phyloP scores from a whole-genome alignment of 2,888 invertebrate genomes.

The Athetis lepigone region DNA sequence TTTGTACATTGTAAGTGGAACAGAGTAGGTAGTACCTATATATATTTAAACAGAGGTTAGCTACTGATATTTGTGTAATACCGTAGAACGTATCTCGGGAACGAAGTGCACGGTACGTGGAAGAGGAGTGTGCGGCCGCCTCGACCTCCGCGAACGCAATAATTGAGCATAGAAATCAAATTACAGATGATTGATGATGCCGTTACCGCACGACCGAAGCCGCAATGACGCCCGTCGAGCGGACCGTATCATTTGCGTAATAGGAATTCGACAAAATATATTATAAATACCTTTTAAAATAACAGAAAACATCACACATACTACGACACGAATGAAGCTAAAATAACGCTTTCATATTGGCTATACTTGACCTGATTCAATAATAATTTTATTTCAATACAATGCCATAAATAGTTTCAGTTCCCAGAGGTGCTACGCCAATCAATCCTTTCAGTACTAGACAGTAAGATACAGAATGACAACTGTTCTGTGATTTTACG shows the following conservation, averaged over 20 bases:
- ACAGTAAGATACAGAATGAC: slow-evolving; percentile 50
- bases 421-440: slow-evolving; percentile 22
- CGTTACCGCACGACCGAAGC: slow-evolving; percentile 88
- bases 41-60: slow-evolving; percentile 30
- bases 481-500: slow-evolving; percentile 77
- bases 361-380: slow-evolving; percentile 5
- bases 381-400: slow-evolving; percentile 22
- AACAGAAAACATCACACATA: slow-evolving; percentile 50
- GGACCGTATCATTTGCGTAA: slow-evolving; percentile 87
- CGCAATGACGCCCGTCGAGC: slow-evolving; percentile 84
- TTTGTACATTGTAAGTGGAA: slow-evolving; percentile 6
- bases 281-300: slow-evolving; percentile 49
- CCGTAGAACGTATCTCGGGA: slow-evolving; percentile 68
- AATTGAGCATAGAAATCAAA: slow-evolving; percentile 91
- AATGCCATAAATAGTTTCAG: slow-evolving; percentile 29
- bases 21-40: slow-evolving; percentile 4
- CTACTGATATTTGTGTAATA: slow-evolving; percentile 65
- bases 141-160: slow-evolving; percentile 89
- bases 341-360: not conserved
- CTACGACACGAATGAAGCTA: not conserved
- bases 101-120: slow-evolving; percentile 74
- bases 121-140: slow-evolving; percentile 79
- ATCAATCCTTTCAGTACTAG: slow-evolving; percentile 39
- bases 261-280: slow-evolving; percentile 83
- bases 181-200: slow-evolving; percentile 90